A percentile compares a stretch with the other conserved stretches of the same genome.
Conservation (phyloP, 2,888 invertebrate genomes). For the Archips xylosteana region DNA sequence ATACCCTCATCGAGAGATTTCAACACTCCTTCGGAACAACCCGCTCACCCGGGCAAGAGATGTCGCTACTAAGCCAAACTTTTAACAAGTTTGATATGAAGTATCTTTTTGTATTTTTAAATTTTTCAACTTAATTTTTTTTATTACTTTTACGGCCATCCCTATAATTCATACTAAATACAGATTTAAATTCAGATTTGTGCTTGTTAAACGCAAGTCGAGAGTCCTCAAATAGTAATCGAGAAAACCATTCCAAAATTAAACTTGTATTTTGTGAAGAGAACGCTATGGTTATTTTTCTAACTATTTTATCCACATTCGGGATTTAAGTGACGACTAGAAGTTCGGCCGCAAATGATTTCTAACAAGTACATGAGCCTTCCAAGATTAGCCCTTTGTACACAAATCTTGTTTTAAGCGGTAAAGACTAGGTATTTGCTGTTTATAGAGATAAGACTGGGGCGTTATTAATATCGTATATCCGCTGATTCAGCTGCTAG, state of each 20-base stretch:
- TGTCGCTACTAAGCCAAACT: too few species aligned
- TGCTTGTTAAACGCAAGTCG: not conserved
- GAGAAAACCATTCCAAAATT: conserved; percentile 3
- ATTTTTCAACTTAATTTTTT: too few species aligned
- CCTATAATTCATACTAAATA: too few species aligned
- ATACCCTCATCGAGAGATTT: too few species aligned
- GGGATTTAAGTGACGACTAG: not conserved
- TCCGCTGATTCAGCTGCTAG: conserved; percentile 22
- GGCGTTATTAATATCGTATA: conserved; percentile 28
- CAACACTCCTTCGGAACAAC: too few species aligned
- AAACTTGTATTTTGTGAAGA: conserved; percentile 12
- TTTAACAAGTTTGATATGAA: too few species aligned
- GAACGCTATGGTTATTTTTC: not conserved
- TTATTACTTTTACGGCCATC: too few species aligned
- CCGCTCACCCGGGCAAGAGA: too few species aligned
- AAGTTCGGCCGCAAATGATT: not conserved
- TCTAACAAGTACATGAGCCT: not conserved
- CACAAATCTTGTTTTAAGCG: not conserved
- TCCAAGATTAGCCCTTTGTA: not conserved
- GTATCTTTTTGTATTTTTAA: too few species aligned
- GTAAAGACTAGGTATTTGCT: conserved; percentile 26
- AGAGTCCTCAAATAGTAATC: conserved; percentile 16
- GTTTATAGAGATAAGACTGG: conserved; percentile 19
- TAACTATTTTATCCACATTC: not conserved
- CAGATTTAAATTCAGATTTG: conserved; percentile 33